Conservation (phyloP, 2,888 invertebrate genomes). For the Cataglyphis altisquamis region DNA sequence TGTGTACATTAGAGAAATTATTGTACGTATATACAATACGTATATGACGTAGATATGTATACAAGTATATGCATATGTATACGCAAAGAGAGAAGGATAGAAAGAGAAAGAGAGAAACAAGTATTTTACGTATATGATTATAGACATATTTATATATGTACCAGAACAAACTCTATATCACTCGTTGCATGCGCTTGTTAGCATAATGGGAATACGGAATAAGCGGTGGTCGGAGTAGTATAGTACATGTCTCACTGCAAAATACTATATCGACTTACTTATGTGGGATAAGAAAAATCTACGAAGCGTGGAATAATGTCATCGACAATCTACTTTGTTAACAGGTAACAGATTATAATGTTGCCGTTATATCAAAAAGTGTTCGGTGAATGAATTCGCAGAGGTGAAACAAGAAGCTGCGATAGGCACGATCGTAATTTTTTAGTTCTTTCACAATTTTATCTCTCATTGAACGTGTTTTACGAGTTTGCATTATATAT, state of each 20-base stretch:
- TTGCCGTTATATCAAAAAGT: conserved; percentile 33
- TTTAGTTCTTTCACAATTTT: background rate
- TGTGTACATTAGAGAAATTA: conserved; percentile 11
- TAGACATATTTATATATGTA: conserved; percentile 66
- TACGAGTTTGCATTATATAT: background rate
- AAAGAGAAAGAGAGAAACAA: conserved; percentile 39
- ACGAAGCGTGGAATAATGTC: conserved; percentile 69
- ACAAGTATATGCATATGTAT: conserved; percentile 47
- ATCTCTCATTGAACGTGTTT: background rate
- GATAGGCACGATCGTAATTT: conserved; percentile 38
- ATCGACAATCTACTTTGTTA: conserved; percentile 59
- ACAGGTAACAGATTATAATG: conserved; percentile 46
- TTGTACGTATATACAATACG: conserved; percentile 56
- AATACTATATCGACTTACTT: conserved; percentile 67
- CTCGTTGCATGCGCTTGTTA: conserved; percentile 80
- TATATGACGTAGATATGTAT: conserved; percentile 58
- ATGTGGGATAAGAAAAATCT: conserved; percentile 68
- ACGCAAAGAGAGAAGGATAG: conserved; percentile 26
- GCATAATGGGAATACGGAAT: conserved; percentile 71
- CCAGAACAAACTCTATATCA: conserved; percentile 74
- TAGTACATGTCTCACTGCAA: conserved; percentile 62
- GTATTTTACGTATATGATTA: conserved; percentile 59
- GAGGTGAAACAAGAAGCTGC: conserved; percentile 43
- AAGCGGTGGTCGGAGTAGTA: conserved; percentile 69
- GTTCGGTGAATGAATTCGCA: conserved; percentile 46